These are phyloP conservation scores for Gymnocheta viridis DNA, from an alignment of 2,888 invertebrate species.

Conservation along the genomic window DNA sequence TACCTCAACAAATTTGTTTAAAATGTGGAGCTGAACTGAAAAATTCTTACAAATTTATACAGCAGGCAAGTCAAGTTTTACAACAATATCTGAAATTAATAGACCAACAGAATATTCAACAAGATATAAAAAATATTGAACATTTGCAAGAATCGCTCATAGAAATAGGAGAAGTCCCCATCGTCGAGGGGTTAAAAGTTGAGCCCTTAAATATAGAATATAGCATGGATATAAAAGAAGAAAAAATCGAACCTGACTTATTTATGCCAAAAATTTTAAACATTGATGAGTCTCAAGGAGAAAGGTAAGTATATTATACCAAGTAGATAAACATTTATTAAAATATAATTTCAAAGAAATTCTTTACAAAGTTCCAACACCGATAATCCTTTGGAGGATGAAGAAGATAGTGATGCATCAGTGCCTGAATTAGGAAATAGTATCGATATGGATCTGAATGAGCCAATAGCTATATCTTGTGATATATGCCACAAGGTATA, in stretches of 20 bases:
- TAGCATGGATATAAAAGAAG: constrained; percentile 10
- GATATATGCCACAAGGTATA: constrained; percentile 63
- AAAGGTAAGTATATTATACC: constrained; percentile 31
- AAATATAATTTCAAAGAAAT: constrained; percentile 7
- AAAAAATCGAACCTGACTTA: constrained; percentile 28
- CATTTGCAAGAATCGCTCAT: constrained; percentile 54
- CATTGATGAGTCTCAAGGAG: constrained; percentile 23
- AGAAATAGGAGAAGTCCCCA: constrained; percentile 10
- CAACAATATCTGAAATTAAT: constrained; percentile 21
- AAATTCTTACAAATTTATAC: constrained; percentile 47
- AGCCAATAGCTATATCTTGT: constrained; percentile 50
- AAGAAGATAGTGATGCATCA: constrained; percentile 27
- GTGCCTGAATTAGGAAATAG: constrained; percentile 42
- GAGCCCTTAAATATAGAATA: constrained; percentile 33
- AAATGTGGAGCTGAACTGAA: constrained; percentile 38
- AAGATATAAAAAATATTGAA: constrained; percentile 44
- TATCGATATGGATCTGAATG: neutral
- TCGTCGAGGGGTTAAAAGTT: neutral
- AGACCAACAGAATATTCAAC: neutral
- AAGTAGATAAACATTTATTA: constrained; percentile 4
- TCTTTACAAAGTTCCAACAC: neutral
- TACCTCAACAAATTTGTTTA: constrained; percentile 59
- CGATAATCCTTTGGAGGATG: constrained; percentile 29
- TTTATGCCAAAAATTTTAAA: neutral
- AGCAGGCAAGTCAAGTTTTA: constrained; percentile 17